Evolutionary conservation across 1,140 invertebrate species (phyloP).

Genomic region (Rhynchophorus ferrugineus): DNA sequence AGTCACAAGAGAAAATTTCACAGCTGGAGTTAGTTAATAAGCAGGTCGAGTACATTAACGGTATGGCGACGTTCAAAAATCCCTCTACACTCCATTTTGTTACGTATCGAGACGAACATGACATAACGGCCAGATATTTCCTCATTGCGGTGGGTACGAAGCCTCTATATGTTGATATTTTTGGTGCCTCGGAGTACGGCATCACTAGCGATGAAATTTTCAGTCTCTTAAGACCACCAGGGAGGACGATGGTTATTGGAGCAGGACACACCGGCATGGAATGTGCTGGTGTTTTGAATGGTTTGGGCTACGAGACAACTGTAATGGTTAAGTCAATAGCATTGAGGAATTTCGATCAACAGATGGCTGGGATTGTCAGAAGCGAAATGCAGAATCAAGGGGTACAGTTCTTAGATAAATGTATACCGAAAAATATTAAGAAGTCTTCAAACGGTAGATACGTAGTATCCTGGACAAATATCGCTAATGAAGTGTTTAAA

Average conservation of each 20-base stretch:
- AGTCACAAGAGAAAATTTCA: conserved; percentile 77
- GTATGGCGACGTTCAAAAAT: conserved; percentile 75
- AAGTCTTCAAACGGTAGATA: conserved; percentile 60
- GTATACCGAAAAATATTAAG: conserved; percentile 67
- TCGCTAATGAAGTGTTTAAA: conserved; percentile 40
- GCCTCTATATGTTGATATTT: conserved; percentile 77
- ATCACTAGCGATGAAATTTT: conserved; percentile 98
- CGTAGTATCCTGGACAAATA: conserved; percentile 58
- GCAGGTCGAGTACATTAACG: conserved; percentile 90
- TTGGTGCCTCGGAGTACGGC: conserved; percentile 79
- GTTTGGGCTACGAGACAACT: conserved; percentile 82
- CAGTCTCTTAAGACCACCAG: conserved; percentile 76
- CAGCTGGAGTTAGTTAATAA: conserved; percentile 72
- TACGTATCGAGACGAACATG: conserved; percentile 67
- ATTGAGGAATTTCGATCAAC: conserved; percentile 92
- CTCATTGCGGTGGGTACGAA: conserved; percentile 91
- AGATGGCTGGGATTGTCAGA: conserved; percentile 83
- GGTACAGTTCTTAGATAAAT: conserved; percentile 71
- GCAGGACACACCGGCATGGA: conserved; percentile 91
- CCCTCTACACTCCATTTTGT: conserved; percentile 66
- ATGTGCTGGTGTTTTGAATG: conserved; percentile 90
- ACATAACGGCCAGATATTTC: conserved; percentile 73
- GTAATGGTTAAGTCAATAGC: conserved; percentile 90
- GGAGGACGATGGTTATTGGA: conserved; percentile 89
- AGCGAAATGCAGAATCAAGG: conserved; percentile 78